Conservation (phyloP, 2,888 invertebrate species). For the Phorcus lineatus region DNA sequence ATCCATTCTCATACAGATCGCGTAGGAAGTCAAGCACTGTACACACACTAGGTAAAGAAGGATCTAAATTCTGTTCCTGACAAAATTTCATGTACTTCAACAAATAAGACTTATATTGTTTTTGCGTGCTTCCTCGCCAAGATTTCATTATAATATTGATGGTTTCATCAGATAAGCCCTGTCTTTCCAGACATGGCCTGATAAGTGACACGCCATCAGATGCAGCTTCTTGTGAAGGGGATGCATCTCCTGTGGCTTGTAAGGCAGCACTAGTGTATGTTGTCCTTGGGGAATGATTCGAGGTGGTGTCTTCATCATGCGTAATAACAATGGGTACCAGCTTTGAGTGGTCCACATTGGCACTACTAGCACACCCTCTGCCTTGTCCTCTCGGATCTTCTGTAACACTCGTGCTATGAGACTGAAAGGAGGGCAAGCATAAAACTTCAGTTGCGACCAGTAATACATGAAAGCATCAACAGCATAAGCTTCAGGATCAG, state of each 20-base stretch:
- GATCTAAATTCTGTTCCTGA: conserved; percentile 29
- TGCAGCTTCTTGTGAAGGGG: conserved; percentile 26
- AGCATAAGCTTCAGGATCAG: conserved; percentile 26
- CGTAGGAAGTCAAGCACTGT: conserved; percentile 34
- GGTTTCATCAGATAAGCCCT: conserved; percentile 27
- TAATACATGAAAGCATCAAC: conserved; percentile 29
- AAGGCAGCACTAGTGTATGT: conserved; percentile 13
- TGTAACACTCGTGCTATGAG: conserved; percentile 22
- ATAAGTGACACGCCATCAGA: conserved; percentile 9
- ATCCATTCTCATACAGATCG: conserved; percentile 26
- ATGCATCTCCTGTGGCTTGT: conserved; percentile 5
- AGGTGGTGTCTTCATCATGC: conserved; percentile 13
- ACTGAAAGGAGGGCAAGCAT: conserved; percentile 36
- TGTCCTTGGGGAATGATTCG: neutral
- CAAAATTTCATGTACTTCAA: conserved; percentile 36
- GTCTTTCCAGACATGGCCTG: conserved; percentile 26
- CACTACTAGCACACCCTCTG: conserved; percentile 24
- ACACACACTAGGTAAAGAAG: conserved; percentile 28
- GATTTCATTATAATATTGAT: conserved; percentile 32
- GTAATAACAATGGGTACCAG: conserved; percentile 29
- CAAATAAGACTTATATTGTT: conserved; percentile 32
- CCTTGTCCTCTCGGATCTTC: conserved; percentile 29
- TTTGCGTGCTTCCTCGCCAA: conserved; percentile 35
- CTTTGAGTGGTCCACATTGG: conserved; percentile 33
- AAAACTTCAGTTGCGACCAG: conserved; percentile 28